Evolutionary conservation across 2,113 vertebrate genomes (phyloP).

Genomic region (Pachyramphus minor): DNA sequence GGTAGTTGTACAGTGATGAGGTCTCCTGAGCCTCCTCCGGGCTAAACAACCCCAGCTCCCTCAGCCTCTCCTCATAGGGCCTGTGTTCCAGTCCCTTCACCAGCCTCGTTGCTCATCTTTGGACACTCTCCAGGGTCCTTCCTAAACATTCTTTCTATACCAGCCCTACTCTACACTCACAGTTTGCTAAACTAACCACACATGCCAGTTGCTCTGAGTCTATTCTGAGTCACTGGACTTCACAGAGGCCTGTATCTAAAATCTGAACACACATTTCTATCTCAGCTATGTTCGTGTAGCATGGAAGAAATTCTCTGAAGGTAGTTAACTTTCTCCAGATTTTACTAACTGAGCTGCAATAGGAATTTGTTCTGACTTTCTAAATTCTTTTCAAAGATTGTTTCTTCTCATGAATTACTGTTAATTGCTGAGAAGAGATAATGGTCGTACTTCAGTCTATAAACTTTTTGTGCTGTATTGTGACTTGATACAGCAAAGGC

Average conservation of each 20-base stretch:
- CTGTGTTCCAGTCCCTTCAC: no score
- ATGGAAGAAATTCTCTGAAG: background rate
- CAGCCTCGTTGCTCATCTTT: no score
- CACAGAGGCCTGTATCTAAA: slow-evolving; percentile 1
- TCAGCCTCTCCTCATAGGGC: no score
- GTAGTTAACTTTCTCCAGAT: background rate
- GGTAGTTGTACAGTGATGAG: no score
- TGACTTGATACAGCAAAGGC: background rate
- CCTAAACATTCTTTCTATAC: background rate
- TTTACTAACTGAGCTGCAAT: background rate
- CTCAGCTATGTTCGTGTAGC: background rate
- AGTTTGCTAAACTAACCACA: slow-evolving; percentile 12
- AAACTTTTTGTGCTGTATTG: background rate
- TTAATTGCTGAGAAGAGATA: slow-evolving; percentile 17
- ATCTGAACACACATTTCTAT: slow-evolving; percentile 18
- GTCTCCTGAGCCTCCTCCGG: no score
- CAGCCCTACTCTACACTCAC: background rate
- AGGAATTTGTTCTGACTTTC: background rate
- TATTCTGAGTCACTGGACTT: slow-evolving; percentile 42
- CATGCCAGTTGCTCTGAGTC: background rate
- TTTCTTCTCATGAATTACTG: background rate
- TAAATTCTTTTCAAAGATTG: background rate
- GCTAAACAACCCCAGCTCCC: no score
- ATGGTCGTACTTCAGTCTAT: background rate
- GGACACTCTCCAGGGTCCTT: no score